phyloP scores from a whole-genome alignment of 2,113 vertebrate species.

The Sapayoa aenigma region DNA sequence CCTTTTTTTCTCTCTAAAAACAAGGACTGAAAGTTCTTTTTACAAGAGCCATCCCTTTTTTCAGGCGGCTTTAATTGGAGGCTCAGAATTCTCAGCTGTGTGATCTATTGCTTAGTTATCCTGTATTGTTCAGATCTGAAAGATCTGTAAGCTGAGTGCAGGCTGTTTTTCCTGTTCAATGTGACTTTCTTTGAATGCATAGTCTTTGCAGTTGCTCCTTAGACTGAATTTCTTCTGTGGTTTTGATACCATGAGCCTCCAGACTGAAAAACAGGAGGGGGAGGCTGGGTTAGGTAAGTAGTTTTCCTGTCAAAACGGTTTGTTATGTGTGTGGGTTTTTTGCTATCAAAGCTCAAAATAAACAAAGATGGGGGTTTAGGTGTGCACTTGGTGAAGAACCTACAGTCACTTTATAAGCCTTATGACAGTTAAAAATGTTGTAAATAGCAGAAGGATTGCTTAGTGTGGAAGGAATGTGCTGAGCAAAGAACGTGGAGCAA shows the following conservation, averaged over 20 bases:
- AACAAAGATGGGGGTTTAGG: not conserved
- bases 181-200: not conserved
- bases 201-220: not conserved
- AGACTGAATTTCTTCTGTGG: not conserved
- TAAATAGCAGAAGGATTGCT: not conserved
- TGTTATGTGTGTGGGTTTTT: not conserved
- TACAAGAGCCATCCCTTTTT: not conserved
- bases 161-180: not conserved
- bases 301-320: not conserved
- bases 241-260: not conserved
- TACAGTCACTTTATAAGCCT: not conserved
- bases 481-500: not conserved
- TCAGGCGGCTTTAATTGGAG: not conserved
- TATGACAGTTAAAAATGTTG: not conserved
- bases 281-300: not conserved
- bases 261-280: not conserved
- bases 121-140: not conserved
- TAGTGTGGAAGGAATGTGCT: constrained; percentile 32
- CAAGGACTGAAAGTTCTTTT: not conserved
- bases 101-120: not conserved
- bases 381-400: not conserved
- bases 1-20: not conserved
- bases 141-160: not conserved
- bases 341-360: not conserved
- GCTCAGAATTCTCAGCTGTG: not conserved